phyloP scores from a whole-genome alignment of 1,140 invertebrate species.

The Zaprionus vittiger region DNA sequence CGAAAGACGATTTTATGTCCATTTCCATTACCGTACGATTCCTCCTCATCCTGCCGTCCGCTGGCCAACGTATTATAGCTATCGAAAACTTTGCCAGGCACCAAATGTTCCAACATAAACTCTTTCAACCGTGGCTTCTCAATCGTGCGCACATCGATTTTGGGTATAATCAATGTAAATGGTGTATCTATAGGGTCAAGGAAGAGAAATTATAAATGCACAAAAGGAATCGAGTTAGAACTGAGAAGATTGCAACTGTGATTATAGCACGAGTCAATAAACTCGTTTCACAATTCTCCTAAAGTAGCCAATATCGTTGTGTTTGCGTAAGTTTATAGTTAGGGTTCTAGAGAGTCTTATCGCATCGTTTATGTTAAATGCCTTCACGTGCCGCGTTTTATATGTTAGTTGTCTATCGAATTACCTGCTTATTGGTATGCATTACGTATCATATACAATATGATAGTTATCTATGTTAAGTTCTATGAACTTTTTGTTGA shows the following conservation, averaged over 20 bases:
- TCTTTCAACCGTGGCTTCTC: constrained; percentile 85
- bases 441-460: neutral
- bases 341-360: neutral
- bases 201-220: constrained; percentile 35
- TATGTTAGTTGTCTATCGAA: constrained; percentile 16
- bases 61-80: constrained; percentile 84
- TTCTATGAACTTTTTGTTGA: constrained; percentile 4
- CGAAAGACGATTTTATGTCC: constrained; percentile 84
- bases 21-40: constrained; percentile 80
- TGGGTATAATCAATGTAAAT: constrained; percentile 87
- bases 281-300: neutral
- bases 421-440: constrained; percentile 18
- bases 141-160: constrained; percentile 85
- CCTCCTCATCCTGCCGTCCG: constrained; percentile 69
- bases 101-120: constrained; percentile 86
- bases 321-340: constrained; percentile 12
- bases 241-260: neutral
- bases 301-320: neutral
- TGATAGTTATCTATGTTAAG: constrained; percentile 2
- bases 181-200: constrained; percentile 85
- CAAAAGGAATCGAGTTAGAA: neutral
- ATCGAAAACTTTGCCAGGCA: constrained; percentile 85
- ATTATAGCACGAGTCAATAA: neutral
- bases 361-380: constrained; percentile 1
- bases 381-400: constrained; percentile 20